These are phyloP conservation scores for Pseudolaguvia tuberculata DNA, from an alignment of 2,113 vertebrate genomes.

Conservation along the genomic window DNA sequence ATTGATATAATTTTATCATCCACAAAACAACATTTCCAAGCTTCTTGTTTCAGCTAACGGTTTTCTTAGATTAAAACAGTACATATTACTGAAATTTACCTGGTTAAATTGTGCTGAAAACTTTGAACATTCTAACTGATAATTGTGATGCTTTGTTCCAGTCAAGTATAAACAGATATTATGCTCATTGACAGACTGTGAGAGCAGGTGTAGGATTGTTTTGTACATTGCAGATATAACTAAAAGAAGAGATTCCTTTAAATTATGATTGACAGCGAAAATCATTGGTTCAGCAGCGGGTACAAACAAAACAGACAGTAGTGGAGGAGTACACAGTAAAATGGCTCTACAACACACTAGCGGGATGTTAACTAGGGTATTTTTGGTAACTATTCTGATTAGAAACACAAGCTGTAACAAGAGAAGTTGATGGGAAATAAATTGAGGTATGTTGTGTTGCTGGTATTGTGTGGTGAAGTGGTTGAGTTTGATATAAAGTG, in stretches of 20 bases:
- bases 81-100: no score
- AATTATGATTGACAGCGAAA: background rate
- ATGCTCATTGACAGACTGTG: background rate
- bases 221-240: background rate
- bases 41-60: no score
- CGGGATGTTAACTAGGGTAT: background rate
- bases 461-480: background rate
- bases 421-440: background rate
- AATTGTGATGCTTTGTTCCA: background rate
- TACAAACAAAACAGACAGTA: background rate
- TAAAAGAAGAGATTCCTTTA: background rate
- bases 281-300: background rate
- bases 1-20: slow-evolving; percentile 24
- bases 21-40: slow-evolving; percentile 3
- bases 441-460: background rate
- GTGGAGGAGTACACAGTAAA: background rate
- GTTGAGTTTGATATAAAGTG: background rate
- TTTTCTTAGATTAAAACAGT: no score
- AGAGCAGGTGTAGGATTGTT: background rate
- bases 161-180: background rate
- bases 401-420: no score
- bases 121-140: background rate
- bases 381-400: background rate
- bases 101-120: background rate
- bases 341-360: background rate